Percentiles rank a stretch among this genome's conserved stretches.
phyloP scores from a whole-genome alignment of 2,113 vertebrate species.

The Ciconia stormi region DNA sequence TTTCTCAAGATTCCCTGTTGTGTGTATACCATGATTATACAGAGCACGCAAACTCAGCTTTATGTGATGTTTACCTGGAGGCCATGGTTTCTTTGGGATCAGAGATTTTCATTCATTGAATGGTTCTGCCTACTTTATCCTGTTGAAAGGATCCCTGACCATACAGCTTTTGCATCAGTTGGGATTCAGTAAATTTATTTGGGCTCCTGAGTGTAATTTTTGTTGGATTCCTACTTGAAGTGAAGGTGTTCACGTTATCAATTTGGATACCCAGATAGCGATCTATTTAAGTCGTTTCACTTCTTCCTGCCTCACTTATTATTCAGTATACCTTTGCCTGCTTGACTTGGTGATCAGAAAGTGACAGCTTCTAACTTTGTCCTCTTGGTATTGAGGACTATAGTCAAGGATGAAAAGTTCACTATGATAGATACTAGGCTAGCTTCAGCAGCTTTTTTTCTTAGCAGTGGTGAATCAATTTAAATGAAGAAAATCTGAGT shows the following conservation, averaged over 20 bases:
- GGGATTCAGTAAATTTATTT: background rate
- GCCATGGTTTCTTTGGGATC: conserved; percentile 31
- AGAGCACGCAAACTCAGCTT: conserved; percentile 17
- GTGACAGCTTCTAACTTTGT: background rate
- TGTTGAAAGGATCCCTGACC: conserved; percentile 44
- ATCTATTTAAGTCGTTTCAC: background rate
- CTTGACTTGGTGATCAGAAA: background rate
- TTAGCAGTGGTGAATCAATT: background rate
- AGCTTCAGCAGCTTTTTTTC: background rate
- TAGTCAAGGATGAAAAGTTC: background rate
- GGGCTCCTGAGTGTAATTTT: background rate
- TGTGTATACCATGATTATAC: background rate
- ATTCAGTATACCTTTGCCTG: background rate
- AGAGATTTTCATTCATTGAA: conserved; percentile 43
- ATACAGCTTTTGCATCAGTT: background rate
- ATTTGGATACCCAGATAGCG: background rate
- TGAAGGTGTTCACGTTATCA: background rate
- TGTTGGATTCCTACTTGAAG: background rate
- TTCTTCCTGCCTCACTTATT: background rate
- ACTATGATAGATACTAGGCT: background rate
- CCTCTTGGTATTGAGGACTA: background rate
- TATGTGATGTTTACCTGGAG: conserved; percentile 18
- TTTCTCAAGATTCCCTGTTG: background rate
- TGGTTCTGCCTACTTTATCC: conserved; percentile 21
- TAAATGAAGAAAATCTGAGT: background rate